Conservation (phyloP, 2,888 invertebrate genomes). For the Odontomyia ornata region DNA sequence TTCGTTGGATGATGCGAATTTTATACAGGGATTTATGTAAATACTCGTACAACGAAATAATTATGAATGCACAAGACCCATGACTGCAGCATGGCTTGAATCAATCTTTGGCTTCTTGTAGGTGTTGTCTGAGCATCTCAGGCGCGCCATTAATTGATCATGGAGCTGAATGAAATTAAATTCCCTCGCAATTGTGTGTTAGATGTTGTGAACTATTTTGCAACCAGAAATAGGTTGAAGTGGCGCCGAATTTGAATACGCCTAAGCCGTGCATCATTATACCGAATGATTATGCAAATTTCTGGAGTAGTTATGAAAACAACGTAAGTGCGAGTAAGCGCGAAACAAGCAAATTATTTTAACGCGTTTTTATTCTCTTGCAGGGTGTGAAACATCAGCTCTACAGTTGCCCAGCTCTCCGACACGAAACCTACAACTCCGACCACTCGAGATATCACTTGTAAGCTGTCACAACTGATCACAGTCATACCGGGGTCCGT, state of each 20-base stretch:
- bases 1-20: no score
- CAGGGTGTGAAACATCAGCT: constrained; percentile 16
- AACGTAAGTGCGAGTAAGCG: neutral
- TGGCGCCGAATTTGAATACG: constrained; percentile 1
- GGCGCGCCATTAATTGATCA: no score
- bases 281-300: constrained; percentile 7
- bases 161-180: no score
- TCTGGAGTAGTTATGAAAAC: constrained; percentile 3
- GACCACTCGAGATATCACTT: constrained; percentile 9
- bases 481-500: neutral
- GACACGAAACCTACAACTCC: neutral
- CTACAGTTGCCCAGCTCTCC: neutral
- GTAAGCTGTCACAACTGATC: constrained; percentile 35
- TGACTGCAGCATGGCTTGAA: no score
- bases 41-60: no score
- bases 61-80: no score
- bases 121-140: no score
- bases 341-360: neutral
- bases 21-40: no score
- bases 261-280: neutral
- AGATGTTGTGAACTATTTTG: neutral
- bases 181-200: neutral
- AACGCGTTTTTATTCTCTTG: constrained; percentile 18
- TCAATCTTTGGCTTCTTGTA: no score
- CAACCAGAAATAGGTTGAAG: neutral